A percentile compares a stretch with the other conserved stretches of the same genome.
phyloP scores from a whole-genome alignment of 2,797 vertebrate species.

The Trichosurus vulpecula region DNA sequence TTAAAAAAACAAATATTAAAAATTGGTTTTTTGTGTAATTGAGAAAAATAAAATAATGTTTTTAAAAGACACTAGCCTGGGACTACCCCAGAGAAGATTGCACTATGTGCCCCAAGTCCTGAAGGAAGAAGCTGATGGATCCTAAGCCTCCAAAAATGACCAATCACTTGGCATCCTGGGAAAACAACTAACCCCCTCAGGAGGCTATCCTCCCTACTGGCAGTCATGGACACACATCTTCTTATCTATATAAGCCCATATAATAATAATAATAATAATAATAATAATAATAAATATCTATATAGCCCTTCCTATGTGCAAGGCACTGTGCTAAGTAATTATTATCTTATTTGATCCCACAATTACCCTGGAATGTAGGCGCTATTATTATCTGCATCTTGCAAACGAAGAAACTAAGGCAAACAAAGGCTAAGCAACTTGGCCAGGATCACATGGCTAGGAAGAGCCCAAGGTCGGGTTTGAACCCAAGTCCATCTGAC shows the following conservation, averaged over 20 bases:
- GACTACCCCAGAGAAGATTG: neutral
- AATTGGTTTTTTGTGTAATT: neutral
- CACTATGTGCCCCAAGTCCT: neutral
- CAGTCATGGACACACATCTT: neutral
- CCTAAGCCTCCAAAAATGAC: neutral
- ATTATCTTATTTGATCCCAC: neutral
- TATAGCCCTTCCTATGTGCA: neutral
- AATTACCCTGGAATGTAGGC: neutral
- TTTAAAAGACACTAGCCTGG: neutral
- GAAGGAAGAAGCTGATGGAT: neutral
- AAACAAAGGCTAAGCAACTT: neutral
- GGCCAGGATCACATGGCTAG: neutral
- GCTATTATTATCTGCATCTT: neutral
- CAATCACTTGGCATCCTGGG: neutral
- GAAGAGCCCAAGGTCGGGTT: neutral
- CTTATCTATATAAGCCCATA: neutral
- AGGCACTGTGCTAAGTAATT: neutral
- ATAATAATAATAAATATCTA: neutral
- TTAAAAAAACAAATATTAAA: neutral
- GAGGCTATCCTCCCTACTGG: neutral
- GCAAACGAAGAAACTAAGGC: neutral
- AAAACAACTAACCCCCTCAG: neutral
- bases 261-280: neutral
- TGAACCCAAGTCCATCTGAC: neutral
- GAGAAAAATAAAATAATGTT: neutral